Conservation (phyloP, 2,113 vertebrate species). For the Apus apus region DNA sequence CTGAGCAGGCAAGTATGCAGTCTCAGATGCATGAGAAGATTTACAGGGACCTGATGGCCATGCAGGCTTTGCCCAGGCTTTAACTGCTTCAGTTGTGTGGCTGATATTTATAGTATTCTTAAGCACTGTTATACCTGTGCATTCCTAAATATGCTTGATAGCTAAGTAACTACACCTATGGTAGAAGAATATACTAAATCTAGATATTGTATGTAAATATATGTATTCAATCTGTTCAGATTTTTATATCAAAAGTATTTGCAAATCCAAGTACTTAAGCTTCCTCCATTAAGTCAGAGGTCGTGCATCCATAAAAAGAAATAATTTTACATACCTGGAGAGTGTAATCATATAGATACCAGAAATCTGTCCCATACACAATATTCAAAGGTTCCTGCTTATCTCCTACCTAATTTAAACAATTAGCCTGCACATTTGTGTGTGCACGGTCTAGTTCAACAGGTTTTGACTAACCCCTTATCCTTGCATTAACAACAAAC, state of each 20-base stretch:
- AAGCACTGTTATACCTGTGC: neutral
- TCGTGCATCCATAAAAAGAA: neutral
- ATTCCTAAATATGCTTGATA: neutral
- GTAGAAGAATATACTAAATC: neutral
- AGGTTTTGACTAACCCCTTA: neutral
- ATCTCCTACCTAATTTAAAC: neutral
- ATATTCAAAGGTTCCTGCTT: neutral
- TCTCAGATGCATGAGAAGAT: neutral
- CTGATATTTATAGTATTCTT: neutral
- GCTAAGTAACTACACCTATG: neutral
- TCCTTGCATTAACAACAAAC: neutral
- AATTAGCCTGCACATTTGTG: neutral
- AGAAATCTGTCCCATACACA: neutral
- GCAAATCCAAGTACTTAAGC: neutral
- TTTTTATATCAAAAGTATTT: neutral
- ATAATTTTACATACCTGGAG: neutral
- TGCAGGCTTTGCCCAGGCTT: neutral
- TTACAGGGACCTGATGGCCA: neutral
- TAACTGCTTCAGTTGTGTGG: neutral
- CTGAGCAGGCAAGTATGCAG: constrained; percentile 82
- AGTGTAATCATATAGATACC: neutral
- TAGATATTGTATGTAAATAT: neutral
- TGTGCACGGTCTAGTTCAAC: neutral
- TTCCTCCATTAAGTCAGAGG: neutral
- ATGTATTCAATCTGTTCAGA: neutral